Conservation (phyloP, 2,797 vertebrate species). For the Oryzias dopingdopingensis region DNA sequence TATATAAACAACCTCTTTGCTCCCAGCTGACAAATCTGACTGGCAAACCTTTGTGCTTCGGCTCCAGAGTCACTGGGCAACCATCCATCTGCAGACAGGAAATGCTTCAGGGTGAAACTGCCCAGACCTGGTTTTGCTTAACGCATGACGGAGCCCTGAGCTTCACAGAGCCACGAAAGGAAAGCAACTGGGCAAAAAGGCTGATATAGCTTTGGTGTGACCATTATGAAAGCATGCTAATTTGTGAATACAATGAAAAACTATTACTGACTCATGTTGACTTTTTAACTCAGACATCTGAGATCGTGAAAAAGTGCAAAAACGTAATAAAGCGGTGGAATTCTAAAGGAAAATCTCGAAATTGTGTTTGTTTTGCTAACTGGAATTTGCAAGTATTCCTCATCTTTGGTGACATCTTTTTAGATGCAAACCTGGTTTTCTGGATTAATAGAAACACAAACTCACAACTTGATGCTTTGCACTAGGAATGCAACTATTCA, state of each 20-base stretch:
- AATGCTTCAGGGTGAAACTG: slow-evolving; percentile 55
- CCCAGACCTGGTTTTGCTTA: slow-evolving; percentile 44
- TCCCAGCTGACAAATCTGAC: slow-evolving; percentile 43
- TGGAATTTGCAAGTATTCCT: too few relatives aligned
- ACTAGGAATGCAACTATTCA: too few relatives aligned
- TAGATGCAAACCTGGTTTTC: too few relatives aligned
- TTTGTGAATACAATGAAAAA: slow-evolving; percentile 1
- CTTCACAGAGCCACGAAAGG: slow-evolving; percentile 30
- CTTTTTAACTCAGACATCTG: too few relatives aligned
- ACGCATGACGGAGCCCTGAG: slow-evolving; percentile 51
- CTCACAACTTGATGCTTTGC: too few relatives aligned
- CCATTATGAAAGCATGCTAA: too few relatives aligned
- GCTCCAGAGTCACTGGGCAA: slow-evolving; percentile 47
- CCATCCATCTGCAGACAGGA: slow-evolving; percentile 61
- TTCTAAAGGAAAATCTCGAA: too few relatives aligned
- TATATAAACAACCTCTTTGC: slow-evolving; percentile 44
- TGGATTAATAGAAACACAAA: too few relatives aligned
- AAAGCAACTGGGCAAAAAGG: slow-evolving; percentile 18
- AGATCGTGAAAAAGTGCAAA: too few relatives aligned
- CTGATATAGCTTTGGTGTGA: slow-evolving; percentile 14
- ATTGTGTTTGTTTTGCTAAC: too few relatives aligned
- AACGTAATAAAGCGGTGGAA: too few relatives aligned
- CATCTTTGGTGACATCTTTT: too few relatives aligned
- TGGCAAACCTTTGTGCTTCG: slow-evolving; percentile 35
- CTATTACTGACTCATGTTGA: slow-evolving; percentile 1